phyloP scores from a whole-genome alignment of 2,797 vertebrate species.

The Ctenopoma kingsleyae region DNA sequence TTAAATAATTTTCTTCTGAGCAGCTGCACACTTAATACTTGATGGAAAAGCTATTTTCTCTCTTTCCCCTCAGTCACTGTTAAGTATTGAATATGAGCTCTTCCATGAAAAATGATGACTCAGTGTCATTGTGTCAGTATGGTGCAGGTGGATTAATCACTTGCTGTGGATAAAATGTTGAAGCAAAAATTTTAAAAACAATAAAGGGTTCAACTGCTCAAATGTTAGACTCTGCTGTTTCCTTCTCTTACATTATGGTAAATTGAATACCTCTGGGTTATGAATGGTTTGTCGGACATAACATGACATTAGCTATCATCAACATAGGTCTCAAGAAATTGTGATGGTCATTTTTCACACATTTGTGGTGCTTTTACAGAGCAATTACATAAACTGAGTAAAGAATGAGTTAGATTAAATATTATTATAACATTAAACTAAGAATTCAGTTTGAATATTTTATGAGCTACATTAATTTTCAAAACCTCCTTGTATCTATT shows the following conservation, averaged over 20 bases:
- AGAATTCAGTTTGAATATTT: slow-evolving; percentile 7
- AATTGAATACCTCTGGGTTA: neutral
- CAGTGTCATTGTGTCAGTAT: neutral
- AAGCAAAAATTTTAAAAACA: too few species aligned
- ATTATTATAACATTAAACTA: neutral
- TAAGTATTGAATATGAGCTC: slow-evolving; percentile 19
- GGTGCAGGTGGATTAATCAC: slow-evolving; percentile 25
- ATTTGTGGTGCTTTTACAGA: too few species aligned
- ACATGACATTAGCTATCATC: neutral
- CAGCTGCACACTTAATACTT: slow-evolving; percentile 65
- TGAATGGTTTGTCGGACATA: neutral
- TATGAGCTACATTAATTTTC: neutral
- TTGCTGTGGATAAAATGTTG: neutral
- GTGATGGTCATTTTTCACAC: too few species aligned
- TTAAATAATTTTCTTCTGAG: slow-evolving; percentile 61
- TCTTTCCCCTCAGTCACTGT: slow-evolving; percentile 29
- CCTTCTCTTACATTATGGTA: neutral
- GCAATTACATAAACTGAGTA: too few species aligned
- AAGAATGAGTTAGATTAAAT: neutral
- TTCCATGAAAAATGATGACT: neutral
- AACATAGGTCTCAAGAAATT: too few species aligned
- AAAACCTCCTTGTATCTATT: neutral
- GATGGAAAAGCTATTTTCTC: slow-evolving; percentile 48
- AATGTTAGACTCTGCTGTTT: neutral
- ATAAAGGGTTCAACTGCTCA: neutral